Conservation (phyloP, 2,113 vertebrate species). For the Carassius carassius region DNA sequence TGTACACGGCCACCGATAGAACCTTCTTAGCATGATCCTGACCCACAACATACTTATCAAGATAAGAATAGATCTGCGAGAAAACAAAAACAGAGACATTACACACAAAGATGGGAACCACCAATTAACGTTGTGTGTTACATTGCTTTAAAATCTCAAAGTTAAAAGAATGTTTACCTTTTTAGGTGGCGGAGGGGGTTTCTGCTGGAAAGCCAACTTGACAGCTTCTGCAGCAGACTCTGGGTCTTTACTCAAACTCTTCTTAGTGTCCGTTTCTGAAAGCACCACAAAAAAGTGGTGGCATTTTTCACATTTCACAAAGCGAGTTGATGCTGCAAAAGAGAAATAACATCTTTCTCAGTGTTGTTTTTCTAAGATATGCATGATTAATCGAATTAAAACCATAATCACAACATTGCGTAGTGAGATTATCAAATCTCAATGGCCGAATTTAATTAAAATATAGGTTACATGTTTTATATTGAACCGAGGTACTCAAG, state of each 20-base stretch:
- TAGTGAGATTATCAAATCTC: background rate
- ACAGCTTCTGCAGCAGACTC: constrained; percentile 88
- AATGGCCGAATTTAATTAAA: background rate
- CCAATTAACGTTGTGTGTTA: background rate
- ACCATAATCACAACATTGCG: background rate
- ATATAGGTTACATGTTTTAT: background rate
- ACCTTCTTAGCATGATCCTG: constrained; percentile 91
- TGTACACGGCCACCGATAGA: constrained; percentile 89
- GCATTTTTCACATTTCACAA: constrained; percentile 92
- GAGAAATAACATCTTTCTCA: constrained; percentile 1
- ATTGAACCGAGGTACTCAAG: background rate
- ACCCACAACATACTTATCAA: constrained; percentile 91
- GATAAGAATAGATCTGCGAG: constrained; percentile 86
- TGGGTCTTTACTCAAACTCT: constrained; percentile 85
- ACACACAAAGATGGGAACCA: background rate
- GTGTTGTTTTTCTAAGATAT: background rate
- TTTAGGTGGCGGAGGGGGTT: constrained; percentile 87
- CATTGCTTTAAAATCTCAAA: background rate
- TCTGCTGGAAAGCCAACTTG: constrained; percentile 89
- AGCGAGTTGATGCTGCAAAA: constrained; percentile 83
- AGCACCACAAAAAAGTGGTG: constrained; percentile 91
- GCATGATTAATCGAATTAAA: background rate
- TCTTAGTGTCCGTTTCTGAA: constrained; percentile 88
- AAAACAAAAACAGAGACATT: background rate
- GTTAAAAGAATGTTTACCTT: constrained; percentile 72